Conservation (phyloP, 2,113 vertebrate species). For the Synchiropus splendidus region DNA sequence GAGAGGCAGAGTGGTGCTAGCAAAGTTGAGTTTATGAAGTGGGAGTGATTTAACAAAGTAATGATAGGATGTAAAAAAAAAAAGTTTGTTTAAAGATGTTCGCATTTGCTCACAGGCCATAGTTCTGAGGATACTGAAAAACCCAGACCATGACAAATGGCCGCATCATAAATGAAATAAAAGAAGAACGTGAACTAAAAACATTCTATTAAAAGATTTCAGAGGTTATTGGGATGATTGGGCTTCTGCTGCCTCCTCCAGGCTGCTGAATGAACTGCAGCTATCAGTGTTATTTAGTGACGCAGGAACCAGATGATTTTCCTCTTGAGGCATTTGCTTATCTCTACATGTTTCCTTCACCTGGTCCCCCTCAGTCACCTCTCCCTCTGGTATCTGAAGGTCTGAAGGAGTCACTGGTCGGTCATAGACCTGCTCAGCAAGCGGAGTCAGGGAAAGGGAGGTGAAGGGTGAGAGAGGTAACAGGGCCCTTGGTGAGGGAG, state of each 20-base stretch:
- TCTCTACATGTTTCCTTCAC: slow-evolving; percentile 9
- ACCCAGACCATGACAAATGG: too few relatives aligned
- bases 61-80: too few relatives aligned
- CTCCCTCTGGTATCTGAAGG: neutral
- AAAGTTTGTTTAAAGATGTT: too few relatives aligned
- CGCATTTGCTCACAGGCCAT: too few relatives aligned
- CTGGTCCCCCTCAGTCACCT: slow-evolving; percentile 1
- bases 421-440: slow-evolving; percentile 12
- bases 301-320: slow-evolving; percentile 28
- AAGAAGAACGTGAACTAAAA: too few relatives aligned
- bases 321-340: slow-evolving; percentile 10
- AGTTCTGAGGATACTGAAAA: too few relatives aligned
- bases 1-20: too few relatives aligned
- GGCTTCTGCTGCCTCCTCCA: slow-evolving; percentile 51
- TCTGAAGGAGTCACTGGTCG: neutral
- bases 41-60: too few relatives aligned
- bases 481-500: slow-evolving; percentile 21
- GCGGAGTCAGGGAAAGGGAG: slow-evolving; percentile 1
- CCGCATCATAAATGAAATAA: too few relatives aligned
- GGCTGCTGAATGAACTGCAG: slow-evolving; percentile 66
- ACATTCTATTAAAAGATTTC: slow-evolving; percentile 1
- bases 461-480: slow-evolving; percentile 24
- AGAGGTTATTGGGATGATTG: neutral
- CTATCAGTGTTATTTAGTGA: slow-evolving; percentile 61
- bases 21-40: too few relatives aligned